Base-by-base conservation (phyloP, 1,140 invertebrate genomes). In the Brachionus sp. region DNA sequence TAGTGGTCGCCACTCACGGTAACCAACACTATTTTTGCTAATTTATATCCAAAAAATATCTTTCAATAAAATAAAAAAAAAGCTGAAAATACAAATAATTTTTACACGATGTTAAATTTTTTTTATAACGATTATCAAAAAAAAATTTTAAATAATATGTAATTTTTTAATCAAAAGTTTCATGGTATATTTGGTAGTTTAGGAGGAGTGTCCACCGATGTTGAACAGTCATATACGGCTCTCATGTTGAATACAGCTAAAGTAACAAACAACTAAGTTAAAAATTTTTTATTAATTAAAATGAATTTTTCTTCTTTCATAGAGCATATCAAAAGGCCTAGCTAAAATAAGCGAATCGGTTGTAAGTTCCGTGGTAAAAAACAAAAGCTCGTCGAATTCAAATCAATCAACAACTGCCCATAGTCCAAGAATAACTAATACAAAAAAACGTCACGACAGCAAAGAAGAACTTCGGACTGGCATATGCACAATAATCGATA, bases 191-290 rank as follows among this genome's bases (percentile, higher is more conserved):
- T 94, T 87, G 92, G 94, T 85, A 95, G 94, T 87, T 93, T 93
- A 86, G 95, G 95, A 3, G 95, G 95, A 2, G 91, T 91, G 85
- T 90, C 91, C 42, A 90, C 89, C 37, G 91, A 92, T 85, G 91
- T 92, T 19, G 91, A 93, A 9, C 93, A 94, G 86, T 97, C 95
- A 85, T 98, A 98, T 86, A 96, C 95, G 73, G 95, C 96, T 0
- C 96, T 95, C 0, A 94, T 98, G 64, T 91, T 98, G 13, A 95
- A 96, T 89, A 95, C 95, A 23, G 96, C 96, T 23, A 98, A 98
- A 90, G 95, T 91, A 84, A 85, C 62, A 5, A 83, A 62, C 6
- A 53, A 75, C 35, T 86, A 82, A 25, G 13, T 44, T 73, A 39
- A 84, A 53, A 29, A 78, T n/a, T n/a, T n/a, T n/a, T n/a, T n/a